Evolutionary conservation across 2,113 vertebrate species (phyloP).

Genomic region (Eolophus roseicapilla): DNA sequence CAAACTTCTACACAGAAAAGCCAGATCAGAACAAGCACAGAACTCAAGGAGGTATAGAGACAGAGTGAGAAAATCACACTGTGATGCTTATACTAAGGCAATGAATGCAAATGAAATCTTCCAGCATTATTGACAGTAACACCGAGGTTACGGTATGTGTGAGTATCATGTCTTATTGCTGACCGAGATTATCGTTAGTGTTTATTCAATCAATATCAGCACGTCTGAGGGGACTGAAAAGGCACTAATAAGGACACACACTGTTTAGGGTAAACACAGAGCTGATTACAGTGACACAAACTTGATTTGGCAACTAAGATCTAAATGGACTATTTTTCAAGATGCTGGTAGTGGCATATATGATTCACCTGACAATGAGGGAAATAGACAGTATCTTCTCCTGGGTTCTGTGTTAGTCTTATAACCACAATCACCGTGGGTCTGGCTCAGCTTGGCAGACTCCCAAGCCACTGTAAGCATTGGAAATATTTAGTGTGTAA

Average conservation of each 20-base stretch:
- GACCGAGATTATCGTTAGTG: not conserved
- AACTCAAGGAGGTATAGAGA: not conserved
- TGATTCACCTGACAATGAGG: not conserved
- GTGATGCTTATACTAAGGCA: not conserved
- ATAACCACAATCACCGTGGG: not conserved
- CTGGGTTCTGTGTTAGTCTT: not conserved
- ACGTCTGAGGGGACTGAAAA: conserved; percentile 22
- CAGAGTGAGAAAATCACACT: not conserved
- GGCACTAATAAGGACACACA: conserved; percentile 43
- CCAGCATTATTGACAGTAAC: not conserved
- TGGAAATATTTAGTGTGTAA: not conserved
- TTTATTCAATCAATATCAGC: conserved; percentile 51
- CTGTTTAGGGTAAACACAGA: conserved; percentile 37
- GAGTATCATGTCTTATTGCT: not conserved
- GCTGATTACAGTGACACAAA: not conserved
- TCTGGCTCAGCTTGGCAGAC: not conserved
- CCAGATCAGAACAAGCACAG: not conserved
- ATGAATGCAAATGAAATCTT: not conserved
- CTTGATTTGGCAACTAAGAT: not conserved
- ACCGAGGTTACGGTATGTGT: not conserved
- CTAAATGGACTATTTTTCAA: not conserved
- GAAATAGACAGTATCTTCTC: not conserved
- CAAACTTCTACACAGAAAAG: not conserved
- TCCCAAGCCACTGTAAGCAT: not conserved
- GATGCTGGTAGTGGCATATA: not conserved